These are phyloP conservation scores for Clinocottus analis DNA, from an alignment of 2,113 vertebrate genomes.

Conservation along the genomic window DNA sequence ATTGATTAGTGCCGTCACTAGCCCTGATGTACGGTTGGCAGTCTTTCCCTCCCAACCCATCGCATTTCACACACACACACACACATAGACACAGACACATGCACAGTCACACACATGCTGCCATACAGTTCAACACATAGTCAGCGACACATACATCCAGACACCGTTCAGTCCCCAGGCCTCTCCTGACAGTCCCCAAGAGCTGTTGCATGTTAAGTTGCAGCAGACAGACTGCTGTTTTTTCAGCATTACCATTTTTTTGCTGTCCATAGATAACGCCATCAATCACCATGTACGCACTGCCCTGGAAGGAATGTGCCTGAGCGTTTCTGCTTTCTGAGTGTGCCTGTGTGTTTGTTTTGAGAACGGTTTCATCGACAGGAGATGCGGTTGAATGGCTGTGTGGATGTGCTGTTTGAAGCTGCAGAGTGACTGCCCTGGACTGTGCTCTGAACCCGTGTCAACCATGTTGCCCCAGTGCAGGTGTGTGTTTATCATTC, in stretches of 20 bases:
- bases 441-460: constrained; percentile 72
- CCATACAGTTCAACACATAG: constrained; percentile 64
- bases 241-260: constrained; percentile 73
- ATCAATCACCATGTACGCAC: constrained; percentile 78
- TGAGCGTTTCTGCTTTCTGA: constrained; percentile 61
- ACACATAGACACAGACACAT: constrained; percentile 34
- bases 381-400: constrained; percentile 75
- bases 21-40: constrained; percentile 84
- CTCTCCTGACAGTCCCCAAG: constrained; percentile 74
- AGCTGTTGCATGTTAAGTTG: constrained; percentile 79
- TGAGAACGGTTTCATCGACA: constrained; percentile 66
- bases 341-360: constrained; percentile 71
- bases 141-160: constrained; percentile 67
- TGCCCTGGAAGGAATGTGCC: constrained; percentile 67
- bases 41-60: constrained; percentile 72
- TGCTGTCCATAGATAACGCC: constrained; percentile 79
- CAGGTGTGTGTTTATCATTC: constrained; percentile 85
- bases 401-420: constrained; percentile 69
- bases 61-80: constrained; percentile 62
- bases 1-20: constrained; percentile 86
- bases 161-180: constrained; percentile 68
- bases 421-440: constrained; percentile 71
- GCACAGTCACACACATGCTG: constrained; percentile 31
- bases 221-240: constrained; percentile 79
- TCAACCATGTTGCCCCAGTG: constrained; percentile 63